Conservation (phyloP, 2,888 invertebrate species). For the Smittia sp. region DNA sequence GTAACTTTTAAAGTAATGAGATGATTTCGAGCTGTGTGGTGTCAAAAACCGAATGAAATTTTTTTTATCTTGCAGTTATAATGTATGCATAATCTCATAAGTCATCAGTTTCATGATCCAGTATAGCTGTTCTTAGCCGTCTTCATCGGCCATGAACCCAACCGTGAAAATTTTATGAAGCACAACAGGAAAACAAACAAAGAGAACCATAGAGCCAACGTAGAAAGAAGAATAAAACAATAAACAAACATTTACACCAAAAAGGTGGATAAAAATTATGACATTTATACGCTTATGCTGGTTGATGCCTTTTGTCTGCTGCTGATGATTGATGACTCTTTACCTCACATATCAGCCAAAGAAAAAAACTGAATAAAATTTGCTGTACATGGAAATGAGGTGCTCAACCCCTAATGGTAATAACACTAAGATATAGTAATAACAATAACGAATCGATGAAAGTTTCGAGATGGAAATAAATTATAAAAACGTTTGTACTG, state of each 20-base stretch:
- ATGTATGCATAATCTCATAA: too few relatives aligned
- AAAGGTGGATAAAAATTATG: constrained; percentile 42
- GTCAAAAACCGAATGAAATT: too few relatives aligned
- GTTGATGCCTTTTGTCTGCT: constrained; percentile 13
- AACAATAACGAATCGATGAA: constrained; percentile 17
- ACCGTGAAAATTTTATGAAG: constrained; percentile 25
- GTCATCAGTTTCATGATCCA: too few relatives aligned
- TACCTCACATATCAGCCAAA: constrained; percentile 1
- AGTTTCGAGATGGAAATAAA: not conserved
- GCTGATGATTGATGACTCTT: constrained; percentile 20
- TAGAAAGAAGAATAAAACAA: constrained; percentile 31
- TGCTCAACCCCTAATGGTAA: too few relatives aligned
- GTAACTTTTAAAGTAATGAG: too few relatives aligned
- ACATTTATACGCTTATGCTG: constrained; percentile 38
- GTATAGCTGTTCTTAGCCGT: not conserved
- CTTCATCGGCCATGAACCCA: not conserved
- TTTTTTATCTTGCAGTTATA: too few relatives aligned
- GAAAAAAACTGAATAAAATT: not conserved
- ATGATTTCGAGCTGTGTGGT: too few relatives aligned
- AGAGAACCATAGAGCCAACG: not conserved
- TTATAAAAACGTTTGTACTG: constrained; percentile 16
- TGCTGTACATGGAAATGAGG: not conserved
- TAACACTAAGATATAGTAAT: too few relatives aligned
- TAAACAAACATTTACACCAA: constrained; percentile 40
- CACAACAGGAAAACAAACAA: constrained; percentile 32